Conservation (phyloP, 2,113 vertebrate genomes). For the Eonycteris spelaea region DNA sequence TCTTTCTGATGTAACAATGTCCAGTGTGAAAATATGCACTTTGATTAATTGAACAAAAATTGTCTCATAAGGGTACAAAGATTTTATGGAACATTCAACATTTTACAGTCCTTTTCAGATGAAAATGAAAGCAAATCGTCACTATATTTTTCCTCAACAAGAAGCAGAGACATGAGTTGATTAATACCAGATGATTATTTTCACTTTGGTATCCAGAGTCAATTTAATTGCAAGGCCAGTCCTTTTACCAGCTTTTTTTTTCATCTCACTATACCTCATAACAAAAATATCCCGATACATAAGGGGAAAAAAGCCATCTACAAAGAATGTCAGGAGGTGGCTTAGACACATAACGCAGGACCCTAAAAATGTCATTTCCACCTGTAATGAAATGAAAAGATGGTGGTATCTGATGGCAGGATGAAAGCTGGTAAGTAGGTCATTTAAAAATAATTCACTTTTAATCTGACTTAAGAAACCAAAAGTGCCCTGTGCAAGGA, state of each 20-base stretch:
- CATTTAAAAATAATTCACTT: constrained; percentile 45
- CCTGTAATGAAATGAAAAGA: constrained; percentile 20
- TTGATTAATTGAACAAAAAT: constrained; percentile 78
- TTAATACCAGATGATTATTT: constrained; percentile 61
- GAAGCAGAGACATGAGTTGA: constrained; percentile 55
- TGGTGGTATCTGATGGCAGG: neutral
- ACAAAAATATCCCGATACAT: neutral
- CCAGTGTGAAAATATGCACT: constrained; percentile 74
- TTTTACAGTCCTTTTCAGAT: constrained; percentile 70
- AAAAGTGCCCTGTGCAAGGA: neutral
- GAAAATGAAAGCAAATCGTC: constrained; percentile 67
- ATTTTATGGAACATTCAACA: constrained; percentile 55
- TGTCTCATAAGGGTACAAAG: constrained; percentile 31
- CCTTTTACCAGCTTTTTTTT: constrained; percentile 15
- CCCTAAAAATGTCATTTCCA: neutral
- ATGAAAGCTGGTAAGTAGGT: constrained; percentile 16
- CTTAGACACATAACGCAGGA: neutral
- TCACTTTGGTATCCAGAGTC: constrained; percentile 35
- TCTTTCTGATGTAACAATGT: constrained; percentile 77
- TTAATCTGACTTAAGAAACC: constrained; percentile 48
- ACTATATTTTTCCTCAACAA: constrained; percentile 42
- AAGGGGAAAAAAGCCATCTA: neutral
- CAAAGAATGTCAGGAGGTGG: constrained; percentile 20
- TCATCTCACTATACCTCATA: neutral
- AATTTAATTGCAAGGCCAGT: constrained; percentile 29